Evolutionary conservation across 2,113 vertebrate genomes (phyloP).

Genomic region (Morone saxatilis): DNA sequence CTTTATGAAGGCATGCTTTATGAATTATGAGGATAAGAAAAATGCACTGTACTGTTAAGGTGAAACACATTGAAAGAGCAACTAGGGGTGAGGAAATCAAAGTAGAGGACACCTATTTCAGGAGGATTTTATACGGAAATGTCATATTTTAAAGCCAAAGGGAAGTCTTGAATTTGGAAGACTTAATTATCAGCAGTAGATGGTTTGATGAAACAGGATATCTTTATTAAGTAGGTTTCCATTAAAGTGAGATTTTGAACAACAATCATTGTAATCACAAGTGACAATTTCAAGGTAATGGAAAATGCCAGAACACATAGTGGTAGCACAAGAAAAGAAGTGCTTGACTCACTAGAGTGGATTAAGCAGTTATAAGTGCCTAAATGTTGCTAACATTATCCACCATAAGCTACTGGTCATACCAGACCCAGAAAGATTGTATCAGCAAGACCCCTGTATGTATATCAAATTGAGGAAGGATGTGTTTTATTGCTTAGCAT

Average conservation of each 20-base stretch:
- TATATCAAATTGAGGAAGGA: background rate
- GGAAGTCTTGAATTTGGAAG: background rate
- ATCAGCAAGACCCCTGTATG: no score
- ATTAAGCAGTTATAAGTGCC: background rate
- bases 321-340: background rate
- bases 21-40: constrained; percentile 53
- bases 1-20: constrained; percentile 24
- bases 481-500: background rate
- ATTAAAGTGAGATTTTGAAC: background rate
- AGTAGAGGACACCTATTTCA: constrained; percentile 3
- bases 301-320: background rate
- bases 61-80: constrained; percentile 4
- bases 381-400: background rate
- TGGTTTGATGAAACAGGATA: background rate
- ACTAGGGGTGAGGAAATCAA: constrained; percentile 24
- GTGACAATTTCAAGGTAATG: background rate
- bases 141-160: background rate
- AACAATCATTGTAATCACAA: background rate
- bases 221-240: background rate
- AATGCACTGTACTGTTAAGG: constrained; percentile 29
- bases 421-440: background rate
- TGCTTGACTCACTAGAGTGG: background rate
- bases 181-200: background rate
- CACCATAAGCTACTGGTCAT: background rate
- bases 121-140: background rate